Evolutionary conservation across 1,140 invertebrate species (phyloP).

Genomic region (Battus philenor): DNA sequence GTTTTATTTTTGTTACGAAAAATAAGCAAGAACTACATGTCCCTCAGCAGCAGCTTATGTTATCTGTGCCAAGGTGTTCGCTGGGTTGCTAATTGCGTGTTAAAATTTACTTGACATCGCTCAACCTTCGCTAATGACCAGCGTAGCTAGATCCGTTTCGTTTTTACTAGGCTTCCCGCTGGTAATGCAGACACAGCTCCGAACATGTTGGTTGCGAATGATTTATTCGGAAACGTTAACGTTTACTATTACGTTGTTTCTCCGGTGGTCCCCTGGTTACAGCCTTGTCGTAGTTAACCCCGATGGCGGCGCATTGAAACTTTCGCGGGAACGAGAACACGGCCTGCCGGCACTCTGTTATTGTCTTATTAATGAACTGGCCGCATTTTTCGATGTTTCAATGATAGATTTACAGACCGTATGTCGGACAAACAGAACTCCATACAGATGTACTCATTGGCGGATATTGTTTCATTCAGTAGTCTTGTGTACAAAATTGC

Average conservation of each 20-base stretch:
- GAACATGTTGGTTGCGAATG: conserved; percentile 27
- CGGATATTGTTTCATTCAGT: not conserved
- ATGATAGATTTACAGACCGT: conserved; percentile 17
- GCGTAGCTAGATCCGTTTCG: conserved; percentile 24
- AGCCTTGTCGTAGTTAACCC: conserved; percentile 67
- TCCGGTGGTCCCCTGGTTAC: conserved; percentile 53
- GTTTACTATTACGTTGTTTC: conserved; percentile 44
- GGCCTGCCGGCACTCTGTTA: conserved; percentile 30
- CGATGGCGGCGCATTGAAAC: conserved; percentile 52
- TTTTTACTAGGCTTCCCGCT: conserved; percentile 6
- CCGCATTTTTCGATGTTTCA: conserved; percentile 31
- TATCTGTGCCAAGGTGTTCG: conserved; percentile 65
- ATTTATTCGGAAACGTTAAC: conserved; percentile 50
- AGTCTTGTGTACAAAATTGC: too few species aligned
- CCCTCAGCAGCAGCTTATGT: conserved; percentile 25
- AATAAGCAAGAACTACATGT: conserved; percentile 4
- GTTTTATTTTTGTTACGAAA: not conserved
- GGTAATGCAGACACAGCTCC: conserved; percentile 28
- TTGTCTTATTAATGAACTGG: conserved; percentile 49
- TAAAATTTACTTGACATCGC: conserved; percentile 70
- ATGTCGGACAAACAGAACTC: not conserved
- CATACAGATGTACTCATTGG: not conserved
- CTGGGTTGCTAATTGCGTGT: conserved; percentile 65
- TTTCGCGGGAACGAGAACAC: conserved; percentile 57
- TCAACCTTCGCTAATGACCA: conserved; percentile 53